phyloP scores from a whole-genome alignment of 2,113 vertebrate genomes.

The western clawed frog (Xenopus tropicalis) region UCB_Xtro_10.0 CM004450.2:114113001-114113500 shows the following conservation, averaged over 20 bases:
- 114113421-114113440: conserved; percentile 95
- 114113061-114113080: too few species aligned
- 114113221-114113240: too few species aligned
- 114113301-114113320: conserved; percentile 92
- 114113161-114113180: conserved; percentile 96
- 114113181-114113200: conserved; percentile 71
- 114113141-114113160: conserved; percentile 98
- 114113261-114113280: too few species aligned
- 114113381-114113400: conserved; percentile 94
- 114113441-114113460: conserved; percentile 86
- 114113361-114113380: conserved; percentile 89
- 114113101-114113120: conserved; percentile 95
- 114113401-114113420: conserved; percentile 94
- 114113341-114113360: conserved; percentile 94
- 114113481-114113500: background rate
- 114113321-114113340: conserved; percentile 93
- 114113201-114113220: too few species aligned
- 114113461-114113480: background rate
- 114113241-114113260: too few species aligned
- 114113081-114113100: conserved; percentile 69
- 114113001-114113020: too few species aligned
- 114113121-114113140: conserved; percentile 95
- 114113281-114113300: conserved; percentile 71
- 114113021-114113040: too few species aligned
- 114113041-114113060: too few species aligned